Conservation (phyloP, 2,888 invertebrate genomes). For the Eristalinus aeneus region DNA sequence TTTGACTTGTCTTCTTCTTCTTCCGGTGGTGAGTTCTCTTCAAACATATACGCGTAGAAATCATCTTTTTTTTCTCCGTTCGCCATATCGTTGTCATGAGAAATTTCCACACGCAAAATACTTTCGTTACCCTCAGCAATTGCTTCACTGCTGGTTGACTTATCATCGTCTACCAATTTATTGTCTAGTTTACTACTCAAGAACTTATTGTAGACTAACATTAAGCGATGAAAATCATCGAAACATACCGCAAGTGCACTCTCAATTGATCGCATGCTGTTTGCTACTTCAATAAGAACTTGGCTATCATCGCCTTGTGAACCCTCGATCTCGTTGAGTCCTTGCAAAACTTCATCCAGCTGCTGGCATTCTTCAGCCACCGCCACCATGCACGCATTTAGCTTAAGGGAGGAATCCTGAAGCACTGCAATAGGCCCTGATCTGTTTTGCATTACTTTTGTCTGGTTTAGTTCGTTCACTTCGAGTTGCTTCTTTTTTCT, state of each 20-base stretch:
- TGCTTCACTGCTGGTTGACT: conserved; percentile 15
- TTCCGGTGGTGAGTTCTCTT: conserved; percentile 74
- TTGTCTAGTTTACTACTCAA: conserved; percentile 76
- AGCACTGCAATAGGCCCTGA: conserved; percentile 77
- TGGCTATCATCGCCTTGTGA: conserved; percentile 76
- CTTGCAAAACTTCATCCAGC: conserved; percentile 77
- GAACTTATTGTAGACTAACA: conserved; percentile 79
- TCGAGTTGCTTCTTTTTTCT: conserved; percentile 76
- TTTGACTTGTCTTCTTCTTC: conserved; percentile 42
- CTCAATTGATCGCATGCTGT: conserved; percentile 78
- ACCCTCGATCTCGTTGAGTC: conserved; percentile 76
- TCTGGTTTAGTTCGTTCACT: conserved; percentile 74
- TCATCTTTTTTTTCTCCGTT: conserved; percentile 77
- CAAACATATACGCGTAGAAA: conserved; percentile 79
- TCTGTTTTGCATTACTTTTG: conserved; percentile 74
- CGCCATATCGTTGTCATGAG: conserved; percentile 72
- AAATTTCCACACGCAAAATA: conserved; percentile 77
- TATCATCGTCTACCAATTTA: conserved; percentile 43
- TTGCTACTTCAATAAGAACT: conserved; percentile 77
- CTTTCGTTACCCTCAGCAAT: conserved; percentile 74
- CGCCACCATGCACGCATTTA: conserved; percentile 79
- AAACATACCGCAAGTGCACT: conserved; percentile 77
- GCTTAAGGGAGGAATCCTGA: conserved; percentile 79
- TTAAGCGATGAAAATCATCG: conserved; percentile 79
- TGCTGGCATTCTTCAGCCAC: conserved; percentile 79